A percentile compares a stretch with the other conserved stretches of the same genome.
Conservation (phyloP, 2,797 vertebrate species). For the Mus minutoides region DNA sequence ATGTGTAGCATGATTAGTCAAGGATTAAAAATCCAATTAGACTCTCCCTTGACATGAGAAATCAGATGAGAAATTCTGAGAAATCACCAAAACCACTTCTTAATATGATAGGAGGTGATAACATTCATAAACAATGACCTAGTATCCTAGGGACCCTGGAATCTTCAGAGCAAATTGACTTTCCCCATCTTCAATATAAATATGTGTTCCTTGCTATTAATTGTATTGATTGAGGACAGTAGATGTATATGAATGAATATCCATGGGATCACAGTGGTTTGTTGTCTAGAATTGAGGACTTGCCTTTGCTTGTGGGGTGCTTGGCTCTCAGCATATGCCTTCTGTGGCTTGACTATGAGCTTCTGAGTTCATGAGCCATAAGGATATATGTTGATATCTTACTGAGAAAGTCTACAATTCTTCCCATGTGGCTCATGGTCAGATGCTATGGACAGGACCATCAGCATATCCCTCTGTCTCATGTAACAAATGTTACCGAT, state of each 20-base stretch:
- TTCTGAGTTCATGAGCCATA: neutral
- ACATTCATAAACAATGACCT: conserved; percentile 77
- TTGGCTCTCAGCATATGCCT: neutral
- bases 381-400: neutral
- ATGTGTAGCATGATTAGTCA: conserved; percentile 91
- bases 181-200: conserved; percentile 66
- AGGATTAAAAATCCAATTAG: conserved; percentile 94
- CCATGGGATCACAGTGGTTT: conserved; percentile 1
- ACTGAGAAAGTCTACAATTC: neutral
- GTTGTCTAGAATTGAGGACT: neutral
- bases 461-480: conserved; percentile 25
- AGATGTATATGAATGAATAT: conserved; percentile 12
- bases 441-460: neutral
- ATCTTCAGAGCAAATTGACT: conserved; percentile 65
- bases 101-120: conserved; percentile 86
- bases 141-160: conserved; percentile 77
- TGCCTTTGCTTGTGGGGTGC: neutral
- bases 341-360: neutral
- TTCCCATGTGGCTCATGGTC: neutral
- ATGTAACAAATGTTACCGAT: conserved; percentile 60
- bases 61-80: conserved; percentile 89
- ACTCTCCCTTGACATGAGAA: conserved; percentile 88
- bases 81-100: conserved; percentile 88
- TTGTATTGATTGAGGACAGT: conserved; percentile 43
- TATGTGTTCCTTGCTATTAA: conserved; percentile 28